Base-by-base conservation (phyloP, 2,113 vertebrate species). In the Rhea pennata region DNA sequence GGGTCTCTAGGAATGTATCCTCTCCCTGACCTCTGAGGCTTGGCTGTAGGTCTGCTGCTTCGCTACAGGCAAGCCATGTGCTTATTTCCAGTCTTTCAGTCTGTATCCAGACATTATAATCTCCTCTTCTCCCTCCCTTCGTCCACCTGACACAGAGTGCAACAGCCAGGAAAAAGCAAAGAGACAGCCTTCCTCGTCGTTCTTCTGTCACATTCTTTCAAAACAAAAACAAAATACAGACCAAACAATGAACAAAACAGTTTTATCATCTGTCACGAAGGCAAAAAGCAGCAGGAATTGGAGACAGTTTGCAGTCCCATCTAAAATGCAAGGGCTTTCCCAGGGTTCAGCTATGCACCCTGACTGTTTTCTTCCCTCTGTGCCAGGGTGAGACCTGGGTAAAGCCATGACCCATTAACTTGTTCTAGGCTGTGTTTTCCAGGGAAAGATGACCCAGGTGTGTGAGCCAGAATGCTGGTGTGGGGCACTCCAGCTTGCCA, bases 1-100 rank as follows among this genome's bases (percentile, higher is more conserved):
- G 95, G 96, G 95, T 95, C 91, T 94, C 95, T 48, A 94, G 94
- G 96, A 96, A 97, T 96, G 93, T 85, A 83, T 73, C 96, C 95
- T 97, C 91, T 91, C 92, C 91, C 90, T 95, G 96, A 97, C 94
- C 95, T 94, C 73, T 4, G 5, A 87, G 81, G 17, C 58, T 95
- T 96, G 96, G 96, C 94, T 13, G 5, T 62, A 53, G 76, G 64
- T 84, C 65, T 54, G 64, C 59, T 92, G 54, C 93, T 66, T 21
- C 73, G 84, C 71, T 87, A 53, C 2, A 15, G 17, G 53, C 74
- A 91, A 66, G 77, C 22, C 91, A 83, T 40, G 91, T 95, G 95
- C 94, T 91, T 69, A 11, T 79, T 85, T 96, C 93, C 92, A 96
- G 78, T 9, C 77, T 87, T 75, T 44, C 86, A 70, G 39, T 71